Percentiles rank a stretch among this genome's conserved stretches.
These are phyloP conservation scores for Antechinus flavipes DNA, from an alignment of 2,113 vertebrate species.

Conservation along the genomic window DNA sequence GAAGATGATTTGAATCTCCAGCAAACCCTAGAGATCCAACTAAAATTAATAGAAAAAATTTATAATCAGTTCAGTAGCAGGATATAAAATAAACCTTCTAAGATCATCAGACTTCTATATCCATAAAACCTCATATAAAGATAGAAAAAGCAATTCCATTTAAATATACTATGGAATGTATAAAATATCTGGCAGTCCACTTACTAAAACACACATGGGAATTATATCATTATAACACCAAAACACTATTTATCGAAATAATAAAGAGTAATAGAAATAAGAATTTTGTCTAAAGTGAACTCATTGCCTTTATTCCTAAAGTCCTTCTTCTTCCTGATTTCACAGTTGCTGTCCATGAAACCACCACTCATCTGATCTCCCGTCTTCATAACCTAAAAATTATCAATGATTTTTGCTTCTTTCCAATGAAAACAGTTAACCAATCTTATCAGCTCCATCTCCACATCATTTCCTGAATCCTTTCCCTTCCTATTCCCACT, in stretches of 20 bases:
- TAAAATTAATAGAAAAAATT: background rate
- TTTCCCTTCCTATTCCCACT: background rate
- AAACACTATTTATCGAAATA: background rate
- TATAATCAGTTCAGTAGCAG: background rate
- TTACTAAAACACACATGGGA: background rate
- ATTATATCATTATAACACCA: background rate
- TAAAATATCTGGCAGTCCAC: background rate
- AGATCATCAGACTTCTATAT: background rate
- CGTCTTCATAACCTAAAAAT: background rate
- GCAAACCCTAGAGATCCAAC: background rate
- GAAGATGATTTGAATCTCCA: background rate
- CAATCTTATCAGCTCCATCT: background rate
- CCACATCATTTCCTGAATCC: background rate
- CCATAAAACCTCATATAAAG: background rate
- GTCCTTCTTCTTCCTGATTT: background rate
- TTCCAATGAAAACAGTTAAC: background rate
- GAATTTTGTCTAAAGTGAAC: background rate
- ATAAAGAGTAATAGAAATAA: background rate
- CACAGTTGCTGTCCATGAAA: background rate
- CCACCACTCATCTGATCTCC: background rate
- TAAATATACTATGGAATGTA: background rate
- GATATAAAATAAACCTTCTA: background rate
- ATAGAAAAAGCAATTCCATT: background rate
- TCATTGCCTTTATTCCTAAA: background rate
- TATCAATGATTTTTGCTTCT: background rate